Evolutionary conservation across 2,797 vertebrate genomes (phyloP).

Genomic region (Paguma larvata): DNA sequence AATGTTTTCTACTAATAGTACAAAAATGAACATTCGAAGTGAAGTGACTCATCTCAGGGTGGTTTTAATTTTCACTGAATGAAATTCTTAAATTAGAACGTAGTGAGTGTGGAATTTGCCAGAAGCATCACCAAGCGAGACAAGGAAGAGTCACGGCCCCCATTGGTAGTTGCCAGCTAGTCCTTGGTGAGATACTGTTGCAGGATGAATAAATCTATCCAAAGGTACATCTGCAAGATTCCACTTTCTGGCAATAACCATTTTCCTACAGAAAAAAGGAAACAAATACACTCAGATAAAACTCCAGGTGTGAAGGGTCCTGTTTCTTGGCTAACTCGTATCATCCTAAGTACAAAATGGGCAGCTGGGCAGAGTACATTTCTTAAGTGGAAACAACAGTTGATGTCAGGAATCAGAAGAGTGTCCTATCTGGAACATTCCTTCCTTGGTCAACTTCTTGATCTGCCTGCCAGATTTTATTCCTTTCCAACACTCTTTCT

Average conservation of each 20-base stretch:
- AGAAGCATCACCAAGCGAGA: background rate
- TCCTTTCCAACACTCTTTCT: background rate
- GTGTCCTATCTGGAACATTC: background rate
- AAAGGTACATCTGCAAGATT: background rate
- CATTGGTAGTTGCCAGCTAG: background rate
- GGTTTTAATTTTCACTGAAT: conserved; percentile 8
- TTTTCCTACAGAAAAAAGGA: background rate
- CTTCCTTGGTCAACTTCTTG: background rate
- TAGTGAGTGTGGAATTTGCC: background rate
- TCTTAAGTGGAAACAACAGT: background rate
- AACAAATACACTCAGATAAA: background rate
- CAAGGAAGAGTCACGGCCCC: background rate
- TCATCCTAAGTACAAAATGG: background rate
- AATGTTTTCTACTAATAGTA: background rate
- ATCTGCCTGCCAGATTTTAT: background rate
- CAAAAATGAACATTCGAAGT: background rate
- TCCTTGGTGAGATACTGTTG: background rate
- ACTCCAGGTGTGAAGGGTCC: background rate
- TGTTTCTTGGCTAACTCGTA: background rate
- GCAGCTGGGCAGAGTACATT: background rate
- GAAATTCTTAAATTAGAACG: background rate
- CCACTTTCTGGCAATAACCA: background rate
- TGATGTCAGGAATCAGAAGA: background rate
- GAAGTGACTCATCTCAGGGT: background rate
- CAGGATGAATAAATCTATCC: background rate